Evolutionary conservation across 2,797 vertebrate species (phyloP).

Genomic region (Ataeniobius toweri): DNA sequence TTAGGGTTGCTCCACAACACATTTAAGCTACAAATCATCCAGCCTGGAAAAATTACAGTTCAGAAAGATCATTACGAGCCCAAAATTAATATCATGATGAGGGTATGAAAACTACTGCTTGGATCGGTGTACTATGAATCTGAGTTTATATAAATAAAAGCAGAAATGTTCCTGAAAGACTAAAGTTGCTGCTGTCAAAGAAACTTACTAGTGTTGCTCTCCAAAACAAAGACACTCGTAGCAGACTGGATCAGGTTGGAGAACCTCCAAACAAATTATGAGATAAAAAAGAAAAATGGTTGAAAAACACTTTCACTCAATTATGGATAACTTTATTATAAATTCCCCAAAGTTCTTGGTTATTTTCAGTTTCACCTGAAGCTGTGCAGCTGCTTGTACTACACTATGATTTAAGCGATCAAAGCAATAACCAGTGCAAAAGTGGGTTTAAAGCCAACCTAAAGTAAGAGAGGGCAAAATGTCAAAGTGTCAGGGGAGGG

Average conservation of each 20-base stretch:
- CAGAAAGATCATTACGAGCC: too few relatives aligned
- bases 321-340: conserved; percentile 42
- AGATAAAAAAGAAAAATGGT: conserved; percentile 32
- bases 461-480: background rate
- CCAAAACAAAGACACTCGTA: conserved; percentile 50
- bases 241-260: conserved; percentile 57
- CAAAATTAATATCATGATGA: too few relatives aligned
- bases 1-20: too few relatives aligned
- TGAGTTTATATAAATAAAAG: conserved; percentile 11
- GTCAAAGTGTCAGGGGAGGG: background rate
- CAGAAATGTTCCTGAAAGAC: conserved; percentile 1
- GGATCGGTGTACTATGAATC: background rate
- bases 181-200: conserved; percentile 9
- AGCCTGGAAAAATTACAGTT: too few relatives aligned
- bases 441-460: conserved; percentile 18
- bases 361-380: conserved; percentile 43
- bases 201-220: conserved; percentile 7
- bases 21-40: too few relatives aligned
- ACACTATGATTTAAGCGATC: conserved; percentile 40
- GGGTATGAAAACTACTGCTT: background rate
- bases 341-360: conserved; percentile 23
- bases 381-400: conserved; percentile 45
- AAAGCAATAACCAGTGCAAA: conserved; percentile 37
- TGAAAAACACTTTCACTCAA: conserved; percentile 57
- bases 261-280: conserved; percentile 37